Base-by-base conservation (phyloP, 2,888 invertebrate species). In the Cyclophora albipunctata region DNA sequence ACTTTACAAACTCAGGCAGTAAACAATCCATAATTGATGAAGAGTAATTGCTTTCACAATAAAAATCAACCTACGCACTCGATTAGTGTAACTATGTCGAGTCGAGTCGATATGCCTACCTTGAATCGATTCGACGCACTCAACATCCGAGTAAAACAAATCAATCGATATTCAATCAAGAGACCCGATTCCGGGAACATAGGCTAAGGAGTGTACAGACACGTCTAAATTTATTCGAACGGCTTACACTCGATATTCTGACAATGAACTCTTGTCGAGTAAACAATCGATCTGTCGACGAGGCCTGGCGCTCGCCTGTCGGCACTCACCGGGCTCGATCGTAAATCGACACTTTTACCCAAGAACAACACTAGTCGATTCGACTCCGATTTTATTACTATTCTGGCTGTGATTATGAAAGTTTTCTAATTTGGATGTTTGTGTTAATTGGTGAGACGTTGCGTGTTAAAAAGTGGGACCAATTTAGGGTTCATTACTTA, bases 231-330 rank as follows among this genome's bases (percentile, higher is more conserved):
- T 78, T 81, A 78, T 80, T 81, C 74, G 68, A 71, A 62, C 69
- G 75, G 75, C 78, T 81, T 82, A 81, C 81, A 79, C 79, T 81
- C 78, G 71, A 69, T 72, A 58, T 68, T 78, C 85, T 86, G 86
- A 87, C 86, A 85, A 85, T 87, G 87, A 87, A 86, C 86, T 83
- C 82, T 74, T 73, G 72, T 75, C 67, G 69, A 71, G 78, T 85
- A 85, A 85, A 85, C 86, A 87, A 70, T 71, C 68, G 73, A 80
- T 86, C 86, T 75, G 61, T 86, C 83, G 71, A 55, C 84, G 71
- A 72, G 78, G 71, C 72, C 84, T 85, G 83, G 80, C 76, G 74
- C 79, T 76, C 71, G 73, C 69, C 79, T 76, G 73, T 83, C 84
- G 71, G 60, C 84, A 69, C 78, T 66, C 68, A 58, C 68, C 72